These are phyloP conservation scores for Anorthoa munda DNA, from an alignment of 2,888 invertebrate genomes.

Conservation along the genomic window DNA sequence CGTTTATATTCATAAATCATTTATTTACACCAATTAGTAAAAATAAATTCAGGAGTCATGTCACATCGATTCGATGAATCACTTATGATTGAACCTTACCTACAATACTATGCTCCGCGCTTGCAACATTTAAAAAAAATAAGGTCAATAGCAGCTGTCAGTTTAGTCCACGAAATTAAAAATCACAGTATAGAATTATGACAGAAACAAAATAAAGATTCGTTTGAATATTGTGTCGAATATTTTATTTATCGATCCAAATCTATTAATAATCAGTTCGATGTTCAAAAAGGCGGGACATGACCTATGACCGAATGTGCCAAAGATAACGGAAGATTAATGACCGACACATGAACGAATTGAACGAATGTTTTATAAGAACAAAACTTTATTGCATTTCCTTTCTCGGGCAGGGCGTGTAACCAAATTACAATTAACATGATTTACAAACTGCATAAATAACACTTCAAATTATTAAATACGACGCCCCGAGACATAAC, in stretches of 20 bases:
- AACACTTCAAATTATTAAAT: conserved; percentile 80
- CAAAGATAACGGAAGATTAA: conserved; percentile 71
- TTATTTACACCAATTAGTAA: too few species aligned
- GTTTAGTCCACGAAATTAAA: too few species aligned
- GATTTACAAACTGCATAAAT: conserved; percentile 85
- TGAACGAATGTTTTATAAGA: conserved; percentile 65
- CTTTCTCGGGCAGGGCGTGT: conserved; percentile 71
- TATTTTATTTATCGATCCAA: conserved; percentile 44
- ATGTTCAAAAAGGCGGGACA: conserved; percentile 54
- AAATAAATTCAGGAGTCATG: too few species aligned
- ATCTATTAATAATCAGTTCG: conserved; percentile 63
- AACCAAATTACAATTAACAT: conserved; percentile 86
- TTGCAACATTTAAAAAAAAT: too few species aligned
- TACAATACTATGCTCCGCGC: too few species aligned
- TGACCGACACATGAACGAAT: conserved; percentile 67
- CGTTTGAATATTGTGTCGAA: conserved; percentile 6
- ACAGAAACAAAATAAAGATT: not conserved
- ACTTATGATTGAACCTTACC: too few species aligned
- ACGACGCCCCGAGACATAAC: conserved; percentile 72
- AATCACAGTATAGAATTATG: too few species aligned
- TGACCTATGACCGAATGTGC: conserved; percentile 67
- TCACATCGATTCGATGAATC: too few species aligned
- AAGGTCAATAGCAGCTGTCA: too few species aligned
- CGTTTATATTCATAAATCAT: too few species aligned
- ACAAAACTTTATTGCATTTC: conserved; percentile 70